phyloP scores from a whole-genome alignment of 2,113 vertebrate genomes.

The Callaeas wilsoni region DNA sequence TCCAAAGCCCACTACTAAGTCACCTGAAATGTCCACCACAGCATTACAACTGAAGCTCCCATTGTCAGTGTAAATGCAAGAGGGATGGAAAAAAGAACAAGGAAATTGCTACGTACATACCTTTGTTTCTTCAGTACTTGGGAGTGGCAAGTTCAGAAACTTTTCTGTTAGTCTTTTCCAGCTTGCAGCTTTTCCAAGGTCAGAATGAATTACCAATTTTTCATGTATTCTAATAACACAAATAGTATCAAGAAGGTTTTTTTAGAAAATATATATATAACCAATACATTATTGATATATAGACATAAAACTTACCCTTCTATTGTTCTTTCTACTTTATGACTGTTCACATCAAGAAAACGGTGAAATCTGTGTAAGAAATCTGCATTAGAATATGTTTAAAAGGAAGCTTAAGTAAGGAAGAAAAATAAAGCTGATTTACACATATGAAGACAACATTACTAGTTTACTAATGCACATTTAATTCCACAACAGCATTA shows the following conservation, averaged over 20 bases:
- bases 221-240: conserved; percentile 85
- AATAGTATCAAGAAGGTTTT: background rate
- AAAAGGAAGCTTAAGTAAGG: background rate
- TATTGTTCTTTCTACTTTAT: conserved; percentile 86
- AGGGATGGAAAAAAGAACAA: background rate
- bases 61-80: background rate
- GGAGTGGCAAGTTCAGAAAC: conserved; percentile 86
- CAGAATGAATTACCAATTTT: conserved; percentile 92
- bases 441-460: background rate
- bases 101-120: conserved; percentile 49
- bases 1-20: background rate
- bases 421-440: background rate
- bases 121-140: conserved; percentile 79
- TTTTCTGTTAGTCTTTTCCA: conserved; percentile 89
- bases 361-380: conserved; percentile 85
- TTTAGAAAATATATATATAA: background rate
- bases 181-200: conserved; percentile 90
- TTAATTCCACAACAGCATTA: background rate
- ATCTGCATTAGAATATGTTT: background rate
- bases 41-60: background rate
- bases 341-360: conserved; percentile 89
- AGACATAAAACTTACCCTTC: conserved; percentile 79
- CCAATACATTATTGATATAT: background rate
- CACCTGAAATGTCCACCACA: background rate
- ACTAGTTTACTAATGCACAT: background rate